Percentiles rank a stretch among this genome's conserved stretches.
These are phyloP conservation scores for Anoplopoma fimbria DNA, from an alignment of 2,113 vertebrate genomes.

Conservation along the genomic window DNA sequence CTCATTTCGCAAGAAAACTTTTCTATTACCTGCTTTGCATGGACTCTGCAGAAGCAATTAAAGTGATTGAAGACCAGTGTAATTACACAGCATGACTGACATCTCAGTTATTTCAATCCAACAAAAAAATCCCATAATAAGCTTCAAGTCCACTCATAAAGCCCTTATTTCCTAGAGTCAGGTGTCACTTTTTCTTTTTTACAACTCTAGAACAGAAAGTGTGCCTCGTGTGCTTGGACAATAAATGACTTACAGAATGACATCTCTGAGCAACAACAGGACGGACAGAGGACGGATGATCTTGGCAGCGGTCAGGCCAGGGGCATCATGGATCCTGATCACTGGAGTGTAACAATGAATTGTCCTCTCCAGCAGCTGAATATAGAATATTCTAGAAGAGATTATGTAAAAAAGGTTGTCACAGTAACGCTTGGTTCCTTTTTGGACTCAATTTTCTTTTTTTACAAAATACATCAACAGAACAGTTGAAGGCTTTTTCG, in stretches of 20 bases:
- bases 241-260: conserved; percentile 6
- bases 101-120: neutral
- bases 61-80: neutral
- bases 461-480: no score
- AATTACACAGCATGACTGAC: neutral
- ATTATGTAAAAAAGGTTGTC: neutral
- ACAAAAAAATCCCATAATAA: neutral
- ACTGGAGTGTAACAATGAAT: neutral
- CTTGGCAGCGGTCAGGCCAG: no score
- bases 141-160: neutral
- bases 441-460: no score
- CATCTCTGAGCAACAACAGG: neutral
- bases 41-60: neutral
- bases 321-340: conserved; percentile 2
- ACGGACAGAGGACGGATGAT: conserved; percentile 46
- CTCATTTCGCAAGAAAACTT: neutral
- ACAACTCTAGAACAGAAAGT: neutral
- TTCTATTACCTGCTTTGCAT: neutral
- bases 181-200: neutral
- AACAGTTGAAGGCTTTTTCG: no score
- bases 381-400: neutral
- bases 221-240: neutral
- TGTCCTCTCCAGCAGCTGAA: neutral
- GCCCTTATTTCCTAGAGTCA: neutral
- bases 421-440: neutral